phyloP scores from a whole-genome alignment of 2,797 vertebrate genomes.

The Nothura maculosa region DNA sequence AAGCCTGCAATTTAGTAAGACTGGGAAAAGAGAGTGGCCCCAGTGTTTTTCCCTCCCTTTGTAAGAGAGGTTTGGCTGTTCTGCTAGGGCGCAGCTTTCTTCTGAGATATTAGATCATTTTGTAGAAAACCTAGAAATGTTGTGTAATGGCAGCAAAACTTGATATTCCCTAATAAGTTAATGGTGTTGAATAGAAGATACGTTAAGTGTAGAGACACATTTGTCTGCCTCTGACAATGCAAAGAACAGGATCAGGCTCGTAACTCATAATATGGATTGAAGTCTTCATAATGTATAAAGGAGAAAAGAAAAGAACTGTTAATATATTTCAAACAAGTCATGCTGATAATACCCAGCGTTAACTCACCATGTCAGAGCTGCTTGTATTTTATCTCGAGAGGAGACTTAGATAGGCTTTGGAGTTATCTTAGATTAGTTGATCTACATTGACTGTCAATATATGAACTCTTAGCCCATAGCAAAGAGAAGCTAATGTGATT shows the following conservation, averaged over 20 bases:
- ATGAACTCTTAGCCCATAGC: not conserved
- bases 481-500: not conserved
- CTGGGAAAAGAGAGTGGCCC: not conserved
- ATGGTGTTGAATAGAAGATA: conserved; percentile 30
- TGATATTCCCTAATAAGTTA: conserved; percentile 24
- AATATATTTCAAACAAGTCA: conserved; percentile 21
- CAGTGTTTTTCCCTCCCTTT: not conserved
- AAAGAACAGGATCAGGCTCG: conserved; percentile 16
- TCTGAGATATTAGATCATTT: conserved; percentile 21
- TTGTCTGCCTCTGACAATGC: conserved; percentile 38
- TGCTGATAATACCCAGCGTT: conserved; percentile 35
- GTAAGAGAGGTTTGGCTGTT: not conserved
- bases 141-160: conserved; percentile 37
- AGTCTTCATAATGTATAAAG: conserved; percentile 25
- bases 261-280: conserved; percentile 49
- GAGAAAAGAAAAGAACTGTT: conserved; percentile 38
- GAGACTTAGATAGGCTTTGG: not conserved
- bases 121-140: conserved; percentile 17
- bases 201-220: conserved; percentile 22
- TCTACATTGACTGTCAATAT: not conserved
- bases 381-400: conserved; percentile 26
- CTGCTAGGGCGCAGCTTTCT: not conserved
- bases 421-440: not conserved
- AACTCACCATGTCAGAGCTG: conserved; percentile 28
- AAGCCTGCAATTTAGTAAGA: not conserved